A percentile compares a stretch with the other conserved stretches of the same genome.
Evolutionary conservation across 2,888 invertebrate species (phyloP).

Genomic region (Lagria hirta): DNA sequence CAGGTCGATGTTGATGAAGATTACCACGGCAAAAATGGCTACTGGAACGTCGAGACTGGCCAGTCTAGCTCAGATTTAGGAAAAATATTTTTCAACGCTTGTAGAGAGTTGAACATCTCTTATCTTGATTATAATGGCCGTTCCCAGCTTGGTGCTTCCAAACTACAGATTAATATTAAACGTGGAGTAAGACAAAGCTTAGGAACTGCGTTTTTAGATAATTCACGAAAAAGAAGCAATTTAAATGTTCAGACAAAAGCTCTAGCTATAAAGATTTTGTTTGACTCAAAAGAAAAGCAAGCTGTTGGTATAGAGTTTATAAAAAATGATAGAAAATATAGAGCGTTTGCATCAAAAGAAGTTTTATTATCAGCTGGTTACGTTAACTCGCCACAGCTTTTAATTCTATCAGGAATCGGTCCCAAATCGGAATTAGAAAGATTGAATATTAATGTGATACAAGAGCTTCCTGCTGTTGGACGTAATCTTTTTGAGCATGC

Average conservation of each 20-base stretch:
- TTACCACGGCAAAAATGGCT: constrained; percentile 28
- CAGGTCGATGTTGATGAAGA: constrained; percentile 20
- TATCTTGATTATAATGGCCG: constrained; percentile 28
- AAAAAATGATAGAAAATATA: constrained; percentile 55
- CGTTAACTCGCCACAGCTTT: constrained; percentile 72
- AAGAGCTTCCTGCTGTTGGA: no score
- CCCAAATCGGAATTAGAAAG: no score
- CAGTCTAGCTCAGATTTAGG: constrained; percentile 11
- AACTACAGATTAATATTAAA: no score
- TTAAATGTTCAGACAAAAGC: constrained; percentile 58
- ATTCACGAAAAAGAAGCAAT: constrained; percentile 61
- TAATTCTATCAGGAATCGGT: constrained; percentile 77
- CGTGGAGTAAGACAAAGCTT: no score
- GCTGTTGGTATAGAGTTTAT: constrained; percentile 61
- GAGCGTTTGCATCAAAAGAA: constrained; percentile 65
- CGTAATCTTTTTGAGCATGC: constrained; percentile 2
- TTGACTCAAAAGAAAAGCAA: not conserved
- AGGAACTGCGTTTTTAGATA: no score
- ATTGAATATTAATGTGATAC: no score
- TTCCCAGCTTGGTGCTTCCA: no score
- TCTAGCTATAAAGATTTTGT: constrained; percentile 42
- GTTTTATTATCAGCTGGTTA: constrained; percentile 74
- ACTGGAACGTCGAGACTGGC: constrained; percentile 24
- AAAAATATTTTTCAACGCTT: constrained; percentile 19
- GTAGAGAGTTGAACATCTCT: constrained; percentile 18